phyloP scores from a whole-genome alignment of 2,113 vertebrate species.

The Gracilinanus agilis region DNA sequence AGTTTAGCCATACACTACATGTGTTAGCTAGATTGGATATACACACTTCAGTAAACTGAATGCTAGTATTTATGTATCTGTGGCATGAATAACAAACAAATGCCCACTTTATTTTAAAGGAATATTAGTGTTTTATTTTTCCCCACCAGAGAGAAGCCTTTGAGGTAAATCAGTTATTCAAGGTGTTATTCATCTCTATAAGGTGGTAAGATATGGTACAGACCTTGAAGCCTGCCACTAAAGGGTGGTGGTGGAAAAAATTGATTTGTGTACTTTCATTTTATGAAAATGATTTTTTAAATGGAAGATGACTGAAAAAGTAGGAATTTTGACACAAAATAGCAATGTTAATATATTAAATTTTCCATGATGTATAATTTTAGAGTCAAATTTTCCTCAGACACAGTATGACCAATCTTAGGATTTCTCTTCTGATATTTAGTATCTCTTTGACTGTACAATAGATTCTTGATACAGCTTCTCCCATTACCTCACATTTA shows the following conservation, averaged over 20 bases:
- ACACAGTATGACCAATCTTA: background rate
- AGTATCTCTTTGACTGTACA: constrained; percentile 56
- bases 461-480: constrained; percentile 12
- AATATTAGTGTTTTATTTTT: background rate
- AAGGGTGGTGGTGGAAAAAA: constrained; percentile 24
- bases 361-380: constrained; percentile 75
- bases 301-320: constrained; percentile 51
- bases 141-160: background rate
- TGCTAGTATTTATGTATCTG: constrained; percentile 10
- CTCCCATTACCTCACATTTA: background rate
- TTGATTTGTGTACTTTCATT: constrained; percentile 66
- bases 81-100: constrained; percentile 16
- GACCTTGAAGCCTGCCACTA: background rate
- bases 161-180: background rate
- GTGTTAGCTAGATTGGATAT: constrained; percentile 50
- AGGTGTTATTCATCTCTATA: background rate
- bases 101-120: background rate
- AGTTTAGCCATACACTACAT: constrained; percentile 55
- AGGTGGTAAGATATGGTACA: constrained; percentile 1
- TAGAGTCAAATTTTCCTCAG: constrained; percentile 36
- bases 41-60: constrained; percentile 24
- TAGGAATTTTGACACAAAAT: constrained; percentile 42
- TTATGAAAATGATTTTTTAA: background rate
- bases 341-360: constrained; percentile 58
- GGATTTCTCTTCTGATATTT: background rate